Base-by-base conservation (phyloP, 2,888 invertebrate genomes). In the Orchesella flavescens region DNA sequence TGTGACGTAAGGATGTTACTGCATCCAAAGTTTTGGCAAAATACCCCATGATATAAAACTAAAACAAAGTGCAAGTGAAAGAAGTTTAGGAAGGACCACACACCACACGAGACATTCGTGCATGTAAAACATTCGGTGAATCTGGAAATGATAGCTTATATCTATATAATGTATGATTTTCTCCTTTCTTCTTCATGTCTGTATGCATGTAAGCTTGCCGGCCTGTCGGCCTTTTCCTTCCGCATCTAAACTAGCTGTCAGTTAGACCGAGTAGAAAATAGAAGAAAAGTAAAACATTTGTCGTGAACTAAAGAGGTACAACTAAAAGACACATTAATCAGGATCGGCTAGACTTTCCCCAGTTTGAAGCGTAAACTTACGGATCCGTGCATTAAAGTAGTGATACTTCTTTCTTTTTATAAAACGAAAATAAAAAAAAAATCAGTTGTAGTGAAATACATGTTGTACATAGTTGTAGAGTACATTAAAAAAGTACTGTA, bases 261-360 rank as follows among this genome's bases (percentile, higher is more conserved):
- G 80, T 49, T 80, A 46, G 72, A 80, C 65, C 24, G 55, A 63
- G 69, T 44, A 73, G 80, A 80, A 80, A 80, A 80, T 73, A 19
- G 44, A 15, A 53, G 23, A 61, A 24, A 34, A 19, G 17, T 55
- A 76, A 76, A 23, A 55, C 55, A 53, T 71, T 17, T 72, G n/a
- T 63, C n/a, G 53, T 17, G 49, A 17, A 15, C 23, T 46, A 19
- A 49, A 23, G 21, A 75, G 66, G 53, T 49, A 78, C 49, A 72
- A 34, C 34, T 34, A 34, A 34, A 34, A 46, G 19, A 53, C 66
- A 63, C 79, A 79, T 79, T 79, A 72, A 79, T 72, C 79, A 79
- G 79, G 66, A 79, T 65, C 53, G 63, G 55, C 43, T 78, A 69
- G 21, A 46, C 61, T 69, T 46, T 63, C 3, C 46, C n/a, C 7